Conservation (phyloP, 2,113 vertebrate genomes). For the Odocoileus hemionus region DNA sequence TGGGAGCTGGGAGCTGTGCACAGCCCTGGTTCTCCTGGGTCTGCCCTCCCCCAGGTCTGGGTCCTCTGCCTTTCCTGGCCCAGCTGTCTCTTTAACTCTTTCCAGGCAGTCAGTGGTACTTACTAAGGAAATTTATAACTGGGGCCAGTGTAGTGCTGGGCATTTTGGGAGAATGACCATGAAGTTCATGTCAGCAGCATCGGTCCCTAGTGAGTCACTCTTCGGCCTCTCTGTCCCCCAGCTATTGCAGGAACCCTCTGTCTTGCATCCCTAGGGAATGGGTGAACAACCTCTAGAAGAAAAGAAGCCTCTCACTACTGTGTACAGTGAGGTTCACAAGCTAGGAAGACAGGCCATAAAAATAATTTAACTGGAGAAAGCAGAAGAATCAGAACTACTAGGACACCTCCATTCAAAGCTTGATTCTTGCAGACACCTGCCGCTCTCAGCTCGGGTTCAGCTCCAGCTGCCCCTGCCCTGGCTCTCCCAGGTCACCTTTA, state of each 20-base stretch:
- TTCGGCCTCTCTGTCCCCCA: neutral
- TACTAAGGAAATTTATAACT: neutral
- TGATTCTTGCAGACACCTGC: rapidly evolving
- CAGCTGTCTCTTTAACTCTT: neutral
- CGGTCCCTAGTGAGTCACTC: rapidly evolving
- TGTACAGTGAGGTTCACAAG: neutral
- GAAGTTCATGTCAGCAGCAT: too few relatives aligned
- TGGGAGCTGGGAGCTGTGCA: neutral
- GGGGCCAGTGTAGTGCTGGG: neutral
- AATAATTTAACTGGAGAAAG: neutral
- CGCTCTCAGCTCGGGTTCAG: neutral
- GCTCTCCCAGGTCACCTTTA: conserved; percentile 48
- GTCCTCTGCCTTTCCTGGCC: neutral
- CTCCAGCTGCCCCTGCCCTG: neutral
- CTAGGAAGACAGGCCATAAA: neutral
- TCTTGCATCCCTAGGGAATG: neutral
- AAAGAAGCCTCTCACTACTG: rapidly evolving
- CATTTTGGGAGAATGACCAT: neutral
- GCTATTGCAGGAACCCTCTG: neutral
- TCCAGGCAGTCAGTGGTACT: rapidly evolving
- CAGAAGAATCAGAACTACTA: neutral
- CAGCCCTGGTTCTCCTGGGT: neutral
- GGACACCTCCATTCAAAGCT: too few relatives aligned
- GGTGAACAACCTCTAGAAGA: neutral
- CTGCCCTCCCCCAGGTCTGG: neutral